These are phyloP conservation scores for Temnothorax ravouxi DNA, from an alignment of 2,888 invertebrate genomes.

Conservation along the genomic window DNA sequence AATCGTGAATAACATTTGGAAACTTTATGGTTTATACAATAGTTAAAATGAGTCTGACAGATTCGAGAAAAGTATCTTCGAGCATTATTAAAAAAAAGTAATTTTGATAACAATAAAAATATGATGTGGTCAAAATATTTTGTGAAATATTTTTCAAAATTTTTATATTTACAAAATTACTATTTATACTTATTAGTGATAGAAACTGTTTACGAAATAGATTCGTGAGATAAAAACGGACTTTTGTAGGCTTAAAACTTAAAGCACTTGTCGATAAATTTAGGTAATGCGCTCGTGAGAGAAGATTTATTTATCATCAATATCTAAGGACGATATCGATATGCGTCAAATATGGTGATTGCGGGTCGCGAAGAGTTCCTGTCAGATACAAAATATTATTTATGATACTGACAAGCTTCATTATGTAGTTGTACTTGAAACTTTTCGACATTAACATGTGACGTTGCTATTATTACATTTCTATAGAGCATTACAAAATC, in stretches of 20 bases:
- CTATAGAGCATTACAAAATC: conserved; percentile 11
- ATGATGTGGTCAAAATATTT: neutral
- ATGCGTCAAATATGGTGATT: neutral
- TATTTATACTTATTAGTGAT: neutral
- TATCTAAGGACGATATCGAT: conserved; percentile 11
- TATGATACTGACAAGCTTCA: neutral
- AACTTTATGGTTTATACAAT: neutral
- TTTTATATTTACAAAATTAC: neutral
- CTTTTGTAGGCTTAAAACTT: neutral
- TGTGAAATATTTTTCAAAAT: neutral
- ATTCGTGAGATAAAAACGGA: neutral
- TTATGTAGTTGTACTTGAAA: conserved; percentile 2
- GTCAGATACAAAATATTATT: conserved; percentile 27
- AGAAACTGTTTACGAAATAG: neutral
- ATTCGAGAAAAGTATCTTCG: neutral
- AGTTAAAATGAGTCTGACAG: neutral
- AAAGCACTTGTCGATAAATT: neutral
- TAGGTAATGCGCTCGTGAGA: neutral
- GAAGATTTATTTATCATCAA: conserved; percentile 16
- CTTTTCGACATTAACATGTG: neutral
- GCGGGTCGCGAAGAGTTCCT: neutral
- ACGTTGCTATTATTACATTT: conserved; percentile 9
- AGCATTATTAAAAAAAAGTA: neutral
- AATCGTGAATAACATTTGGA: neutral
- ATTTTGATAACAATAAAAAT: conserved; percentile 8